These are phyloP conservation scores for Pteronotus mesoamericanus DNA, from an alignment of 2,797 vertebrate species.

Conservation along the genomic window DNA sequence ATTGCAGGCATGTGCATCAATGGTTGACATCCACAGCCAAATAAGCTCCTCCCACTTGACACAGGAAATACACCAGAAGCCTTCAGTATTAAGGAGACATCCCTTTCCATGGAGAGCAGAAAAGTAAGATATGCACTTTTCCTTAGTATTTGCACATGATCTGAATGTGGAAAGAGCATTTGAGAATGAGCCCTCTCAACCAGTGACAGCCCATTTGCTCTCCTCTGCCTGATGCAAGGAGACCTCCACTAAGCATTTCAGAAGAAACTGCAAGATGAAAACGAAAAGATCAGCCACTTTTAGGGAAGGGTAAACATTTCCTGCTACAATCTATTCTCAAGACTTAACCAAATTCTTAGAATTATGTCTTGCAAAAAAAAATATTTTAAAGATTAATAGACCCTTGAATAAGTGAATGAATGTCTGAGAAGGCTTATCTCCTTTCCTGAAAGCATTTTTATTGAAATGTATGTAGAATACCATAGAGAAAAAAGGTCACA, in stretches of 20 bases:
- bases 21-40: background rate
- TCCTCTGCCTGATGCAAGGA: background rate
- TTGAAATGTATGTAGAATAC: background rate
- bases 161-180: background rate
- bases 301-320: background rate
- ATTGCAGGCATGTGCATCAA: background rate
- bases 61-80: fast-evolving
- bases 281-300: background rate
- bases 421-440: background rate
- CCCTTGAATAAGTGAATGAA: background rate
- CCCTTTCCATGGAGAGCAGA: background rate
- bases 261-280: background rate
- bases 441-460: background rate
- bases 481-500: background rate
- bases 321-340: background rate
- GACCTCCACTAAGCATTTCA: background rate
- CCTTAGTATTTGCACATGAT: background rate
- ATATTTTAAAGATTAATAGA: background rate
- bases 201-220: background rate
- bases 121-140: fast-evolving
- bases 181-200: background rate
- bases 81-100: background rate
- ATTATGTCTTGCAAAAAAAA: background rate
- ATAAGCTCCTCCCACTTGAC: background rate
- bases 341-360: background rate